These are phyloP conservation scores for Subacronicta megacephala DNA, from an alignment of 2,888 invertebrate species.

Conservation along the genomic window DNA sequence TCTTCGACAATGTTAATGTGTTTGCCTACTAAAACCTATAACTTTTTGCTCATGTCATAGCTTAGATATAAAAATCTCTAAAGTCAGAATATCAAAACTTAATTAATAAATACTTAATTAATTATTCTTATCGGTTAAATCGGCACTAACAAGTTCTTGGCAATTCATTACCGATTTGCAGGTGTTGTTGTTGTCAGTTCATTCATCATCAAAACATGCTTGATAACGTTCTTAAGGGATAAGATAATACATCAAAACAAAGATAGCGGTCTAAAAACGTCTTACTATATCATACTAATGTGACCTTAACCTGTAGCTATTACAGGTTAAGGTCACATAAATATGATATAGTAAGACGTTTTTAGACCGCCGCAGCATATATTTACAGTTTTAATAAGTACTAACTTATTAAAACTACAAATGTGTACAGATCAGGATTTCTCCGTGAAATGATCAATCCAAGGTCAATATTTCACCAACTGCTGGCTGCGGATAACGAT, in stretches of 20 bases:
- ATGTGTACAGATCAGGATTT: no score
- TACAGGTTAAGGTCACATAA: slow-evolving; percentile 21
- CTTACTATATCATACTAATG: neutral
- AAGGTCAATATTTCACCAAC: no score
- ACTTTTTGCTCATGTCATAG: no score
- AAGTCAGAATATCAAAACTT: no score
- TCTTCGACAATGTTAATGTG: no score
- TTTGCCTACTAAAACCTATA: no score
- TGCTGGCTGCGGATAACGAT: no score
- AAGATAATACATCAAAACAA: slow-evolving; percentile 3
- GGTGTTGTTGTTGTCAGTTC: neutral
- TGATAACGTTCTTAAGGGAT: slow-evolving; percentile 9
- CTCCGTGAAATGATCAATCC: no score
- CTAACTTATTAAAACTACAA: no score
- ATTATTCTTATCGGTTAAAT: neutral
- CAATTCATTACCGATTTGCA: neutral
- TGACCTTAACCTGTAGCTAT: slow-evolving; percentile 21
- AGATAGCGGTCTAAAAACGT: neutral
- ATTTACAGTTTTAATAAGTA: no score
- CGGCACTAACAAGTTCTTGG: neutral
- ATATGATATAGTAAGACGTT: neutral
- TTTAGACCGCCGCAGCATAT: no score
- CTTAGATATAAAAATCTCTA: no score
- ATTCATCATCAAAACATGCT: slow-evolving; percentile 11
- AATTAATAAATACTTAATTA: neutral